Percentiles rank a stretch among this genome's conserved stretches.
phyloP scores from a whole-genome alignment of 64 coral and sea anemone genomes.

The Montipora efflorescens region DNA sequence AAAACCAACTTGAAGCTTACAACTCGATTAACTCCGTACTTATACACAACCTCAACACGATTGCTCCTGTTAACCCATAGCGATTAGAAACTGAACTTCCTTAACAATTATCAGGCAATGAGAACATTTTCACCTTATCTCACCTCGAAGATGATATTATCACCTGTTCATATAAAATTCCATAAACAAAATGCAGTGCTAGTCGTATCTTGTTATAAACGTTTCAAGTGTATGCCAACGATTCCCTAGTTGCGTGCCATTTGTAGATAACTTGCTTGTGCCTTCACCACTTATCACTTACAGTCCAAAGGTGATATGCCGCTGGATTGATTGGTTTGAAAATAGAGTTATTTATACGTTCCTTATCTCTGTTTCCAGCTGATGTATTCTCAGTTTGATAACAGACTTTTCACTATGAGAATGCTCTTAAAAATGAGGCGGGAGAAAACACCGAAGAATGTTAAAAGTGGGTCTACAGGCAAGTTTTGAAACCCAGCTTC shows the following conservation, averaged over 20 bases:
- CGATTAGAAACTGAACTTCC: too few species aligned
- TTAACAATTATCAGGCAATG: not conserved
- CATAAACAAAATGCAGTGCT: not conserved
- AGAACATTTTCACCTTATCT: conserved; percentile 8
- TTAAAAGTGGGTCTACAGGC: too few species aligned
- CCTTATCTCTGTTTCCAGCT: conserved; percentile 30
- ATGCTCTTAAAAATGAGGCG: not conserved
- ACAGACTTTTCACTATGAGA: not conserved
- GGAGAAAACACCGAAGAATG: not conserved
- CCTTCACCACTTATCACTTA: not conserved
- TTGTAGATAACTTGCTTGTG: not conserved
- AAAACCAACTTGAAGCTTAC: too few species aligned
- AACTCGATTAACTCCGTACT: too few species aligned
- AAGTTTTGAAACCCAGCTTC: too few species aligned
- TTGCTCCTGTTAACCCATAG: too few species aligned
- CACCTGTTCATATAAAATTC: not conserved
- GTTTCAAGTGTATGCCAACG: not conserved
- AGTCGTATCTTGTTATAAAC: not conserved
- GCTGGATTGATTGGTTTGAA: conserved; percentile 11
- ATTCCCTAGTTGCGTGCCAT: not conserved
- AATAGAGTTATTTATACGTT: not conserved
- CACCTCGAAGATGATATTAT: conserved; percentile 20
- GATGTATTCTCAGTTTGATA: conserved; percentile 35
- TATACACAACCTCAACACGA: too few species aligned
- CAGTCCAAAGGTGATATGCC: not conserved